Percentiles rank a stretch among this genome's conserved stretches.
phyloP scores from a whole-genome alignment of 2,797 vertebrate genomes.

The Enteromius unitaeniatus region DNA sequence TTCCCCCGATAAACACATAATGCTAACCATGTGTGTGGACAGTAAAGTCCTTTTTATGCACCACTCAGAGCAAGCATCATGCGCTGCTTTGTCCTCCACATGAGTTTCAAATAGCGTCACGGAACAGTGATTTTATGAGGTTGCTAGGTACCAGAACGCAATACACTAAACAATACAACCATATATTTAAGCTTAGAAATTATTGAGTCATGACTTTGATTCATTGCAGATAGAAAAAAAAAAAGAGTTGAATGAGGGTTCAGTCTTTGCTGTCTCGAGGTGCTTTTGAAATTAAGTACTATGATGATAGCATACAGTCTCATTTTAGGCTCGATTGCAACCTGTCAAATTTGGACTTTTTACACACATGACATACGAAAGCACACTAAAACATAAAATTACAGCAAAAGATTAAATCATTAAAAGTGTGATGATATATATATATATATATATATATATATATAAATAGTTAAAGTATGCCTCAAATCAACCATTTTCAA shows the following conservation, averaged over 20 bases:
- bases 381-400: not conserved
- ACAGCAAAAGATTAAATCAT: not conserved
- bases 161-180: not conserved
- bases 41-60: not conserved
- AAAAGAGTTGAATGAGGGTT: not conserved
- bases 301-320: not conserved
- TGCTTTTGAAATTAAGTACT: not conserved
- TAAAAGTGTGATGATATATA: not conserved
- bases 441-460: not conserved
- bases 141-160: not conserved
- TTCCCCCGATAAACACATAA: conserved; percentile 25
- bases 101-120: conserved; percentile 12
- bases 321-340: not conserved
- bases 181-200: not conserved
- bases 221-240: not conserved
- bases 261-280: not conserved
- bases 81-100: not conserved
- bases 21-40: not conserved
- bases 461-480: not conserved
- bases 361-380: not conserved
- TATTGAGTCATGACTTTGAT: not conserved
- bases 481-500: not conserved
- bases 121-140: conserved; percentile 18
- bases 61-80: not conserved
- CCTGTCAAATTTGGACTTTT: not conserved